Evolutionary conservation across 2,113 vertebrate genomes (phyloP).

Genomic region (Lampris incognitus): DNA sequence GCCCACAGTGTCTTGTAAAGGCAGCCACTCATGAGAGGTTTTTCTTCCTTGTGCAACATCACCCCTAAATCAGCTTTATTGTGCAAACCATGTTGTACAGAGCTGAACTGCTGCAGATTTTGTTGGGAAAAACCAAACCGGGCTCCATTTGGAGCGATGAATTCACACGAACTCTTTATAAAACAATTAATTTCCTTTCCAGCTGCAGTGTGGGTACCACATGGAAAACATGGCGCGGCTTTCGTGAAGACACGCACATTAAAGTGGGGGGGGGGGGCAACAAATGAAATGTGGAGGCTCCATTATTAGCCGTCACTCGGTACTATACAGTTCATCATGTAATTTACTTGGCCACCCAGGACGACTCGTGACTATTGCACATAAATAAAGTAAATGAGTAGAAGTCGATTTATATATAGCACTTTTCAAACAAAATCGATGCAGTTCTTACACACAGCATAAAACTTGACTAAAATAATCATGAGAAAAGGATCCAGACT

Average conservation of each 20-base stretch:
- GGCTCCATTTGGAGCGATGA: neutral
- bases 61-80: conserved; percentile 17
- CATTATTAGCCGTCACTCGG: conserved; percentile 31
- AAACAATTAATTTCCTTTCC: conserved; percentile 36
- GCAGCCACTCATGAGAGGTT: neutral
- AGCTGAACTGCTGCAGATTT: conserved; percentile 1
- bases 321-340: conserved; percentile 3
- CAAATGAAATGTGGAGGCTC: neutral
- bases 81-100: neutral
- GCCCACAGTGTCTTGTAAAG: neutral
- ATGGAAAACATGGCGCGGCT: conserved; percentile 12
- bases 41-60: neutral
- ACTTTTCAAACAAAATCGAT: too few species aligned
- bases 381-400: too few species aligned
- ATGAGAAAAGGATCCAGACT: too few species aligned
- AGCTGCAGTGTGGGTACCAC: conserved; percentile 30
- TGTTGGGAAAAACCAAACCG: conserved; percentile 25
- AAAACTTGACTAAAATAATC: too few species aligned
- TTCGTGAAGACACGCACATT: neutral
- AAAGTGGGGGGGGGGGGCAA: neutral
- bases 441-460: too few species aligned
- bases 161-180: conserved; percentile 15
- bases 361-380: neutral
- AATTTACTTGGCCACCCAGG: conserved; percentile 12
- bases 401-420: too few species aligned